Base-by-base conservation (phyloP, 2,797 vertebrate species). In the Pristis pectinata region DNA sequence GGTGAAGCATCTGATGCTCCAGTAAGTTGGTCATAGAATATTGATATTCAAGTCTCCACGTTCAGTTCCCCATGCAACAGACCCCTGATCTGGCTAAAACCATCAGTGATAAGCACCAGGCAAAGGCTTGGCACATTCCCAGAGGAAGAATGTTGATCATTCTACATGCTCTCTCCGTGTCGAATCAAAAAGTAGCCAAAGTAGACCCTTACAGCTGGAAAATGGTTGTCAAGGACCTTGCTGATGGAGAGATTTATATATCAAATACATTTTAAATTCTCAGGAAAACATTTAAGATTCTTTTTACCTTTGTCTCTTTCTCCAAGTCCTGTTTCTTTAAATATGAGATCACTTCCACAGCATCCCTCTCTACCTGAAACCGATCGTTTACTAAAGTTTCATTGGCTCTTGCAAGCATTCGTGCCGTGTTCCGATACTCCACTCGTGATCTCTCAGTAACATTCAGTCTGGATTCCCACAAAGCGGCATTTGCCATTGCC, bases 391-490 rank as follows among this genome's bases (percentile, higher is more conserved):
- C 97, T 94, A 98, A 96, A 6, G 97, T 97, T 37, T 97, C 97
- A 44, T 98, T 98, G 56, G 95, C 96, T 76, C 96, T 96, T 30
- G 98, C 97, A 87, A 98, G 95, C 89, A 95, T 96, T 19, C 95
- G 96, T 19, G 97, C 96, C 1, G 96, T 95, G 87, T 98, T 97
- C 0, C 97, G 97, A 95, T 97, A 97, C 70, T 98, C 97, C 7
- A 94, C 95, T 7, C 97, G 97, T 1, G 97, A 97, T 95, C 96
- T 95, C 82, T 98, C 97, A 0, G 97, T 97, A 92, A 97, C 95
- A 95, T 97, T 96, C 94, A 98, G 94, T 95, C 97, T 97, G 44
- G 98, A 96, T 96, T 99, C 98, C 98, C 98, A 98, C 1, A 99
- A 96, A 34, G 97, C 96, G 0, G 97, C 97, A 95, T 96, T 98